Evolutionary conservation across 2,113 vertebrate genomes (phyloP), one percentile per base, ranked within the genome.

Genomic region (Ptilorrhoa leucosticta): DNA sequence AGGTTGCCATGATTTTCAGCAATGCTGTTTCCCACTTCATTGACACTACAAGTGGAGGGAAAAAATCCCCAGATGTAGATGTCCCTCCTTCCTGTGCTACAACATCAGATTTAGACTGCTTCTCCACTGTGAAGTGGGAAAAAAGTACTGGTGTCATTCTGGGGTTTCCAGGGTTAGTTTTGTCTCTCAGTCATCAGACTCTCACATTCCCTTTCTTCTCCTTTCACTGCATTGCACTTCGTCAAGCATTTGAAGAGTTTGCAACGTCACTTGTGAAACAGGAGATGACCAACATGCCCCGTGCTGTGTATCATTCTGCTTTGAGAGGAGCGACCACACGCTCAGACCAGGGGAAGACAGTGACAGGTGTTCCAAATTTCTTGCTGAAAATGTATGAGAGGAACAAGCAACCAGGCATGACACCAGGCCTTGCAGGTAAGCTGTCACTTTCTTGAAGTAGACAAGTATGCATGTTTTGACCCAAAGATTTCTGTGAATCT

Each of bases 321-420:
- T 96, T 99, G 92, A 98, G 98, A 83, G 98, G 98, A 51, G 98
- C 90, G 2, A 40, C 51, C 44, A 79, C 97, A 31, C 98, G 97
- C 14, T 98, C 98, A 12, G 98, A 99, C 94, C 99, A 98, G 79
- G 99, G 99, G 1, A 99, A 99, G 92, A 98, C 98, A 0, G 84
- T 99, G 68, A 98, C 99, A 53, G 98, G 98, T 53, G 97, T 99
- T 88, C 99, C 99, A 7, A 97, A 96, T 12, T 99, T 99, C 85
- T 98, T 99, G 96, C 96, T 99, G 78, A 99, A 98, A 96, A 98
- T 98, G 81, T 99, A 99, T 31, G 99, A 99, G 96, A 99, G 98
- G 83, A 99, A 99, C 95, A 99, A 98, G 69, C 99, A 99, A 90
- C 99, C 99, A 15, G 99, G 99, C 17, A 96, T 99, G 85, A 99